Conservation (phyloP, 2,797 vertebrate species). For the Myotis daubentonii region DNA sequence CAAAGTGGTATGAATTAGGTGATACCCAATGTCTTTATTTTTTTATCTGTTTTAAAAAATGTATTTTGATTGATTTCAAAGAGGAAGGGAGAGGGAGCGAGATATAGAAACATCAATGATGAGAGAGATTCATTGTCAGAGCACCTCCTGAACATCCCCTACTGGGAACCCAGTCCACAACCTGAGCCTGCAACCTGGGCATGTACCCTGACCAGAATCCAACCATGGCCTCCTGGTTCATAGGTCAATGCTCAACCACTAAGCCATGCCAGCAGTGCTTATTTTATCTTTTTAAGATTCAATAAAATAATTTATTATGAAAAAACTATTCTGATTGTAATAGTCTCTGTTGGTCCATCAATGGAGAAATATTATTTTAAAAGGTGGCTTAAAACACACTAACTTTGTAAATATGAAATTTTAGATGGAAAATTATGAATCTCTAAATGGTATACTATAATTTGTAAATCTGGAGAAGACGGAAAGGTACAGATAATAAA, state of each 20-base stretch:
- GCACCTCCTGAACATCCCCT: no score
- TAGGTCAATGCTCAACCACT: no score
- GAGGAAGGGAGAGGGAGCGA: no score
- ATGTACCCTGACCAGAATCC: no score
- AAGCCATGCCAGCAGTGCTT: no score
- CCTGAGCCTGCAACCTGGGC: no score
- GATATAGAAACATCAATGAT: no score
- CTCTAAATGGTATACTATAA: not conserved
- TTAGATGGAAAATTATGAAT: not conserved
- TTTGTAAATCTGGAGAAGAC: not conserved
- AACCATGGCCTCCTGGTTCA: no score
- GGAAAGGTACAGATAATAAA: not conserved
- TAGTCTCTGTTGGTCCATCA: not conserved
- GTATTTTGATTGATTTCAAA: no score
- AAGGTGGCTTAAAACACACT: not conserved
- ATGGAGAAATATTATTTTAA: not conserved
- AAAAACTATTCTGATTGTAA: not conserved
- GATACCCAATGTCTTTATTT: not conserved
- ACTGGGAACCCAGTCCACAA: no score
- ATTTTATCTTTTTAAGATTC: not conserved
- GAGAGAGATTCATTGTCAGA: no score
- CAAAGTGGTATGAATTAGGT: not conserved
- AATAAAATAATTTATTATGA: conserved; percentile 26
- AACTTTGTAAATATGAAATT: not conserved
- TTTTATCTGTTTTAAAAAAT: not conserved